These are phyloP conservation scores for Enteromius fasciolatus DNA, from an alignment of 2,797 vertebrate genomes.

Conservation along the genomic window DNA sequence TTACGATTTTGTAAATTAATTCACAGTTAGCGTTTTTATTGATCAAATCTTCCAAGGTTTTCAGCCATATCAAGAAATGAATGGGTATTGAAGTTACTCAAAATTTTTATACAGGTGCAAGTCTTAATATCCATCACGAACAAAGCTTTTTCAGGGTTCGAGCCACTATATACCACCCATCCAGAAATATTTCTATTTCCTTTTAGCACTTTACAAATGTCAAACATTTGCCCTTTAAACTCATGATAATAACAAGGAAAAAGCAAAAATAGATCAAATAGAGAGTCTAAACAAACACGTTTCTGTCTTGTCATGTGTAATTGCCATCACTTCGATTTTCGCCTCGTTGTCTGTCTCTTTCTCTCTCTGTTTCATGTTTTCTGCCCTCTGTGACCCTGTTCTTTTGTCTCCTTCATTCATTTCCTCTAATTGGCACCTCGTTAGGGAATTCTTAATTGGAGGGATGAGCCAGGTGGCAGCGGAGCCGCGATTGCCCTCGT, in stretches of 20 bases:
- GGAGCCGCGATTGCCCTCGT: constrained; percentile 89
- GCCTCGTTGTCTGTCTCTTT: constrained; percentile 22
- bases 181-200: not conserved
- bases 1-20: not conserved
- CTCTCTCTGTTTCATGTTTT: constrained; percentile 18
- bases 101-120: not conserved
- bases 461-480: constrained; percentile 74
- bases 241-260: not conserved
- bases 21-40: not conserved
- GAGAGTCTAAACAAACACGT: constrained; percentile 18
- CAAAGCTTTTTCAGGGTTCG: not conserved
- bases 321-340: constrained; percentile 21
- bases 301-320: constrained; percentile 33
- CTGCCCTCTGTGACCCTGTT: constrained; percentile 7
- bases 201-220: constrained; percentile 7
- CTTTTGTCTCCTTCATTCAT: constrained; percentile 31
- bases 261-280: constrained; percentile 15
- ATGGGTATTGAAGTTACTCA: not conserved
- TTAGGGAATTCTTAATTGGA: constrained; percentile 67
- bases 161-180: not conserved
- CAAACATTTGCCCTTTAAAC: constrained; percentile 3
- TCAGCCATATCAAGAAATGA: not conserved
- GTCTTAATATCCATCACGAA: not conserved
- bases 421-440: constrained; percentile 44
- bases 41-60: no score